Base-by-base conservation (phyloP, 2,797 vertebrate genomes). In the Sebastes matsubarae region DNA sequence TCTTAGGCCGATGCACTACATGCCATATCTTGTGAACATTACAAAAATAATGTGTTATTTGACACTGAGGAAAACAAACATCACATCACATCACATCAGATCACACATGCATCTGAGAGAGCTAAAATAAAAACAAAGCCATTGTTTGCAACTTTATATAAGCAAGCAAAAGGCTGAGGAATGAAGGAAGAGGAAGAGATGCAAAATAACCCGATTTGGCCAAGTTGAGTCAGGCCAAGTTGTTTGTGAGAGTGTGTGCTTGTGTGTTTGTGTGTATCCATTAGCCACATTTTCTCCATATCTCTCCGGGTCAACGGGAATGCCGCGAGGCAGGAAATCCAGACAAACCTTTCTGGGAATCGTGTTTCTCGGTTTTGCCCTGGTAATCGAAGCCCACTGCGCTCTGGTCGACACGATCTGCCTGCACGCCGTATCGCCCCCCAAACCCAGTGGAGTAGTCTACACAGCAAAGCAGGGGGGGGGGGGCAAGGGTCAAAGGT, bases 361-460 rank as follows among this genome's bases (percentile, higher is more conserved):
- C 97, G 30, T 98, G 97, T 88, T 97, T 97, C 88, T 97, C 97
- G 0, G 96, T 97, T 95, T 97, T 98, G 77, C 95, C 95, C 93
- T 97, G 97, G 93, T 98, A 98, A 79, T 98, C 97, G 90, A 97
- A 98, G 91, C 97, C 97, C 88, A 98, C 71, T 1, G 97, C 97
- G 77, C 97, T 98, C 95, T 96, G 92, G 95, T 98, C 97, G 74
- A 98, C 97, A 0, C 96, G 95, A 24, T 97, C 96, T 0, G 94
- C 91, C 94, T 97, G 96, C 68, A 97, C 96, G 3, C 98, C 97
- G 0, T 97, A 98, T 25, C 97, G 97, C n/a, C 98, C 98, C 13
- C 97, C 98, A 71, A 99, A 99, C 68, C 97, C 98, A 8, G 96
- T 95, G 36, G 97, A 74, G 89, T 98, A 98, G 93, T 99, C 98